Base-by-base conservation (phyloP, 2,888 invertebrate species). In the Cloeon dipterum region DNA sequence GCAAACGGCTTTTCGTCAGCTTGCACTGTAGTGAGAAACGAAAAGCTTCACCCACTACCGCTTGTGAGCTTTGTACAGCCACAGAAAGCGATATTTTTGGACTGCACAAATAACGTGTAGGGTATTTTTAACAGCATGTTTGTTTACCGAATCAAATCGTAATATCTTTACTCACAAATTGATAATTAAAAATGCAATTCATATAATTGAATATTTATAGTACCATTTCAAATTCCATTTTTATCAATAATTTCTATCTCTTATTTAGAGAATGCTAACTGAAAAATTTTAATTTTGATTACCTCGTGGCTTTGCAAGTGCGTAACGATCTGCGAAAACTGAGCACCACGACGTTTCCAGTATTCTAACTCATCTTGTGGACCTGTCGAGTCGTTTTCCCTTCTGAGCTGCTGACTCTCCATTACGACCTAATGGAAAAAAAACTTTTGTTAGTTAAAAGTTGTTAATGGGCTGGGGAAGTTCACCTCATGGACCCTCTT, bases 311-410 rank as follows among this genome's bases (percentile, higher is more conserved):
- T 70, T 58, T 75, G 72, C 41, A 85, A 60, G 51, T 78, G 75
- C 4, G 73, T 69, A 10, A 79, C 68, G 1, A 88, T 68, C 52
- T 85, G 82, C 5, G 83, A 88, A 54, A 94, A 89, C 52, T 85
- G 86, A 0, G 91, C 88, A 26, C 86, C 85, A 21, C 93, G 65
- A 48, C 82, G 79, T 58, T 93, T 93, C 93, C 93, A 94, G 56
- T 93, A 93, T 48, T 86, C 85, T 26, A 94, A 61, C 52, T 94
- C 94, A 50, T 93, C 89, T 51, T 89, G 83, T 0, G 93, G 93
- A 0, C 91, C 89, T 47, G 59, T 59, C 3, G 78, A 76, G 53
- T 93, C 89, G 41, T 85, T 85, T 53, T 93, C 93, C 26, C 82
- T 71, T 37, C 91, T 65, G 42, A 93, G 65, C 52, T 91, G 88